phyloP scores from a whole-genome alignment of 2,888 invertebrate genomes.

The Tetrapedia diversipes region DNA sequence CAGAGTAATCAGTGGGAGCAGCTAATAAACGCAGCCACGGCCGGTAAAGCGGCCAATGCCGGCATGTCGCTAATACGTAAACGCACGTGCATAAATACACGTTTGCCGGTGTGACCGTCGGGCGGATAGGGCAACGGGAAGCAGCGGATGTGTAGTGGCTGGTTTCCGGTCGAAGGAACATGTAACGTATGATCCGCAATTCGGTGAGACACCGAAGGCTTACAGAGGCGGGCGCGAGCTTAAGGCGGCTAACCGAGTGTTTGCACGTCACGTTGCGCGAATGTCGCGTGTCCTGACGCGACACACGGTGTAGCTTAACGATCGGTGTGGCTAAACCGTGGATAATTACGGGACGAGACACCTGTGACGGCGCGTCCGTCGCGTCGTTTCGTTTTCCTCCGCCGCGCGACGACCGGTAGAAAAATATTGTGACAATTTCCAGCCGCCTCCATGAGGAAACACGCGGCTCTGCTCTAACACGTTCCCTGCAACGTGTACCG shows the following conservation, averaged over 20 bases:
- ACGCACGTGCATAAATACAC: slow-evolving; percentile 62
- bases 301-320: slow-evolving; percentile 39
- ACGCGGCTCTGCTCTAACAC: neutral
- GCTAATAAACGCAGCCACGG: slow-evolving; percentile 19
- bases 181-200: slow-evolving; percentile 56
- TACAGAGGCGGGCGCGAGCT: slow-evolving; percentile 37
- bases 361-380: neutral
- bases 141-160: slow-evolving; percentile 36
- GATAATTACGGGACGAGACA: slow-evolving; percentile 31
- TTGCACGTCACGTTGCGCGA: slow-evolving; percentile 54
- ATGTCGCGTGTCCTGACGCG: slow-evolving; percentile 34
- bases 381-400: neutral
- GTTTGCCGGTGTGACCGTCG: slow-evolving; percentile 29
- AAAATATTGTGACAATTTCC: neutral
- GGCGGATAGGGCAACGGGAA: neutral
- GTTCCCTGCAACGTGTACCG: neutral
- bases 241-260: slow-evolving; percentile 50
- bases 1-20: slow-evolving; percentile 21
- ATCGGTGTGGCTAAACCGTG: neutral
- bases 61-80: slow-evolving; percentile 63
- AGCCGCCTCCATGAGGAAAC: no score
- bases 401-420: no score
- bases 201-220: slow-evolving; percentile 40
- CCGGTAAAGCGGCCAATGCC: slow-evolving; percentile 9
- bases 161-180: slow-evolving; percentile 45